Evolutionary conservation across 2,113 vertebrate genomes (phyloP), one percentile per base, ranked within the genome.

Genomic region (Silurus asotus): DNA sequence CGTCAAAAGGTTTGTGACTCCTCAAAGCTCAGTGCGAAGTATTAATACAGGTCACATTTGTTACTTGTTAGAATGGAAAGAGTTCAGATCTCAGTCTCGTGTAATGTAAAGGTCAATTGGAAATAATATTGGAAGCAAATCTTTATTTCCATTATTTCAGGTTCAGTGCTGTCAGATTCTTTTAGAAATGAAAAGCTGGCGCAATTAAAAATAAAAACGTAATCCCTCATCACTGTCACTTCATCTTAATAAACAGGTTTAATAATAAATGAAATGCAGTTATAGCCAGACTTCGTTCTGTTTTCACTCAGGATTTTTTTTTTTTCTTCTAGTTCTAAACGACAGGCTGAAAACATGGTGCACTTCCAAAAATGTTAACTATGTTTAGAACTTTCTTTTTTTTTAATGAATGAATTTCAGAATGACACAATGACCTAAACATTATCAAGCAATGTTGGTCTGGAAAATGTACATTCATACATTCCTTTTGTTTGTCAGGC

Each of bases 31-130:
- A 55, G 11, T 55, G 74, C 8, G 74, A 55, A 76, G 51, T 25
- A 77, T 3, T 75, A 75, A 51, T 49, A 13, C 79, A 64, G 59
- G 45, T 62, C 23, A 81, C 59, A 49, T 64, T 81, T 81, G 58
- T 49, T 48, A 37, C 81, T 20, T 69, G 51, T 55, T 53, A 53
- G 25, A 70, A 48, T 61, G 67, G 55, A 70, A 49, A 58, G 67
- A 72, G 58, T 49, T n/a, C 67, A 61, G 82, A 82, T 25, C 56
- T 13, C 45, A 17, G 61, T 82, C 80, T 82, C 7, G 5, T 82
- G 80, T 23, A 49, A 13, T 53, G 48, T 82, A 84, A 62, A 84
- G 69, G 55, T 84, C 69, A 62, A 75, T 48, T 61, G 56, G 19
- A 48, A 62, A 56, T 25, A 77, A 56, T 55, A 75, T 75, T 75